A percentile compares a stretch with the other conserved stretches of the same genome.
Evolutionary conservation across 2,888 invertebrate species (phyloP).

Genomic region (Cyclophora punctaria): DNA sequence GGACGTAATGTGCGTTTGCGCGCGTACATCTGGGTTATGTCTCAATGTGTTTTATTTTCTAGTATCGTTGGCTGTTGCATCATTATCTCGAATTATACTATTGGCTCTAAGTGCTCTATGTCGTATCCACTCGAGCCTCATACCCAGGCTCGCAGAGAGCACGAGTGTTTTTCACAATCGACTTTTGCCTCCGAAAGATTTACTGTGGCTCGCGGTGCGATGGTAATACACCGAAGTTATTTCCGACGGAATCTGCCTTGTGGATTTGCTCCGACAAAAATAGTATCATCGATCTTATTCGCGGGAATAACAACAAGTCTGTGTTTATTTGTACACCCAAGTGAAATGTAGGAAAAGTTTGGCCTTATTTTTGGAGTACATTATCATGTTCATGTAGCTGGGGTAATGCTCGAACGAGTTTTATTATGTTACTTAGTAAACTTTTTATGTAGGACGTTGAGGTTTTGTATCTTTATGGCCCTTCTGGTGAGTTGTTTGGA

Average conservation of each 20-base stretch:
- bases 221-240: slow-evolving; percentile 60
- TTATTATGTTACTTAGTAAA: neutral
- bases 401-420: neutral
- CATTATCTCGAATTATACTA: slow-evolving; percentile 30
- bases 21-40: slow-evolving; percentile 24
- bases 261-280: slow-evolving; percentile 63
- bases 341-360: slow-evolving; percentile 38
- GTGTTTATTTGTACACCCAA: slow-evolving; percentile 49
- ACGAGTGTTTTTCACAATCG: slow-evolving; percentile 57
- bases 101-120: slow-evolving; percentile 30
- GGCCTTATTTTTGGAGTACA: slow-evolving; percentile 35
- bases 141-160: slow-evolving; percentile 35
- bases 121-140: slow-evolving; percentile 27
- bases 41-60: slow-evolving; percentile 22
- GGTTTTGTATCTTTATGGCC: neutral
- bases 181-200: slow-evolving; percentile 58
- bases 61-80: slow-evolving; percentile 22
- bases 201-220: slow-evolving; percentile 43
- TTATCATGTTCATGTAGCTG: slow-evolving; percentile 31
- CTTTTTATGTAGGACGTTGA: neutral
- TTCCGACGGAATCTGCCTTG: slow-evolving; percentile 66
- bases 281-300: slow-evolving; percentile 69
- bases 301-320: slow-evolving; percentile 49
- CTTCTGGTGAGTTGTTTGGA: no score
- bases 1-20: slow-evolving; percentile 4